phyloP scores from a whole-genome alignment of 2,797 vertebrate genomes.

The Momotus momota region DNA sequence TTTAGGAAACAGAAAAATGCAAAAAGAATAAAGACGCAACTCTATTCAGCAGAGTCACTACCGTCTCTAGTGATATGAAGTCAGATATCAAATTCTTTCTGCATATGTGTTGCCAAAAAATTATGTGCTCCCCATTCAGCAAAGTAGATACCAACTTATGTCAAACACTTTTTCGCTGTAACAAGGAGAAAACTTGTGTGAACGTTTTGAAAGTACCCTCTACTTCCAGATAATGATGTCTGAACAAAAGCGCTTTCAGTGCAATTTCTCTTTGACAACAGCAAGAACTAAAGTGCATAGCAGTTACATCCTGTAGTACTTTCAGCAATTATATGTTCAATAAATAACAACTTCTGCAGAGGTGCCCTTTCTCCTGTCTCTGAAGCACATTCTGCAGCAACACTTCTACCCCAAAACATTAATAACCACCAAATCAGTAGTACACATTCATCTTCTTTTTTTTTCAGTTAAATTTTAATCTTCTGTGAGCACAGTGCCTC shows the following conservation, averaged over 20 bases:
- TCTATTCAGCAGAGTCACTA: not conserved
- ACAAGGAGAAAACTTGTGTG: not conserved
- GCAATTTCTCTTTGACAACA: not conserved
- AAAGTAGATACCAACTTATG: not conserved
- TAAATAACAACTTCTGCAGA: not conserved
- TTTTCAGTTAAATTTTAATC: not conserved
- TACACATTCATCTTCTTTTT: not conserved
- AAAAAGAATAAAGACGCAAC: not conserved
- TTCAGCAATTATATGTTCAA: not conserved
- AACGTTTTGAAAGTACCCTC: not conserved
- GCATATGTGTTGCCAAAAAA: not conserved
- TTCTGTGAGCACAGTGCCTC: not conserved
- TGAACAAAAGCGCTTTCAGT: not conserved
- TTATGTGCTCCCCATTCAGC: not conserved
- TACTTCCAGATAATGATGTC: not conserved
- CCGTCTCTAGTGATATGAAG: not conserved
- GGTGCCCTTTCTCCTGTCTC: not conserved
- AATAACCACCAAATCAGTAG: not conserved
- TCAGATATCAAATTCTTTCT: not conserved
- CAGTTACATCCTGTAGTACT: not conserved
- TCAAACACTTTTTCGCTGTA: not conserved
- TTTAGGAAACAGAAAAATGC: not conserved
- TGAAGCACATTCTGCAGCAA: not conserved
- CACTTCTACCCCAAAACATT: not conserved
- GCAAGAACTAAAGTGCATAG: not conserved